phyloP scores from a whole-genome alignment of 2,113 vertebrate genomes.

The Ctenodactylus gundi region DNA sequence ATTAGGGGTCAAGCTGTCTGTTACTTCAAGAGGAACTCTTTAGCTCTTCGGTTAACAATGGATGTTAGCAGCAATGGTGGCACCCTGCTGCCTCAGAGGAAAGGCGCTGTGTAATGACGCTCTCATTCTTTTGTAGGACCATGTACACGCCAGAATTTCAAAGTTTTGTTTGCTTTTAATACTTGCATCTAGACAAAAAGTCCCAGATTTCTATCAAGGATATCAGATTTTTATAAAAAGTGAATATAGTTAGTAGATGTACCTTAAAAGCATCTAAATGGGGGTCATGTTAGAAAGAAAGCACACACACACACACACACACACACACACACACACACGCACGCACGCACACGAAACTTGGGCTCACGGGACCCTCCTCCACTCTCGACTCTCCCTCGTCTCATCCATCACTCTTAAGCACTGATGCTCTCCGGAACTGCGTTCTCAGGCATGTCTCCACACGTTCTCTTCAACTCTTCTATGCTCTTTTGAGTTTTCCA shows the following conservation, averaged over 20 bases:
- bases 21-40: constrained; percentile 67
- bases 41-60: constrained; percentile 67
- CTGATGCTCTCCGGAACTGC: neutral
- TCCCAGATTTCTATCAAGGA: neutral
- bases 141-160: neutral
- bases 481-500: neutral
- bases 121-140: constrained; percentile 19
- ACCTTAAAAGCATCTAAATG: neutral
- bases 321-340: no score
- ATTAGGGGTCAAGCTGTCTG: constrained; percentile 73
- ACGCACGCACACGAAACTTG: neutral
- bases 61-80: neutral
- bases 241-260: neutral
- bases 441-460: neutral
- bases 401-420: neutral
- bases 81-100: constrained; percentile 37
- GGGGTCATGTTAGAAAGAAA: neutral
- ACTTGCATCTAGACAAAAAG: neutral
- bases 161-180: constrained; percentile 22
- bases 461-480: neutral
- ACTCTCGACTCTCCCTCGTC: neutral
- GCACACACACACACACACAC: no score
- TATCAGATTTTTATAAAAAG: constrained; percentile 16
- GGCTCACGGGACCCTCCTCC: neutral
- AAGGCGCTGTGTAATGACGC: constrained; percentile 65